A percentile compares a stretch with the other conserved stretches of the same genome.
Conservation (phyloP, 2,113 vertebrate genomes). For the Malaclemys terrapin region DNA sequence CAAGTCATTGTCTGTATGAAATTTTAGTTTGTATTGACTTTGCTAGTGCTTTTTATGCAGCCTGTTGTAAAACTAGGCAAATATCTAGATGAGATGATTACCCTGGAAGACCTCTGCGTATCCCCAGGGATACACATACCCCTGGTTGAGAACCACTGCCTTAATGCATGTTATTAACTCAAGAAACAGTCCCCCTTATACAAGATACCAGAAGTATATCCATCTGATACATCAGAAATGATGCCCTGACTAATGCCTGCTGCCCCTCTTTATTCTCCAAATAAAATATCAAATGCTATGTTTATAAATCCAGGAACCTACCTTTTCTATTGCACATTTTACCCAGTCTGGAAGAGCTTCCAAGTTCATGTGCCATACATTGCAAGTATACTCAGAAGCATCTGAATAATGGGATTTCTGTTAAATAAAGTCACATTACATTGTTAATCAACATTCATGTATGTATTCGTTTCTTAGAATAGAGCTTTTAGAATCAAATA, state of each 20-base stretch:
- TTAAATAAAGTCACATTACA: constrained; percentile 34
- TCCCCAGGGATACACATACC: no score
- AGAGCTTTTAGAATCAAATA: neutral
- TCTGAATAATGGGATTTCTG: constrained; percentile 52
- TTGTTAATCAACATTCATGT: neutral
- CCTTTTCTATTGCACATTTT: constrained; percentile 82
- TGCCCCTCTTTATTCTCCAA: neutral
- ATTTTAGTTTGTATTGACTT: no score
- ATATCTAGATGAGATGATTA: no score
- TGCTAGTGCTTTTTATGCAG: no score
- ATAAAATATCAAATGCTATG: neutral
- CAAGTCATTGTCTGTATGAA: no score
- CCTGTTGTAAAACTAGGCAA: no score
- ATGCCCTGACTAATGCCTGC: neutral
- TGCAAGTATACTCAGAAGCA: constrained; percentile 72
- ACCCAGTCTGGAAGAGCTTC: constrained; percentile 89
- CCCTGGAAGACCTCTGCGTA: no score
- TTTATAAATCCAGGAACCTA: constrained; percentile 45
- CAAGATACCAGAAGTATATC: neutral
- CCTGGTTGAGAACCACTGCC: no score
- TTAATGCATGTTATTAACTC: neutral
- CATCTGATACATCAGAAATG: neutral
- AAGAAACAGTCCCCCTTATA: neutral
- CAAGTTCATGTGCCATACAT: constrained; percentile 84
- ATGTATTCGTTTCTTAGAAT: neutral